Evolutionary conservation across 2,888 invertebrate genomes (phyloP).

Genomic region (Eupeodes luniger): DNA sequence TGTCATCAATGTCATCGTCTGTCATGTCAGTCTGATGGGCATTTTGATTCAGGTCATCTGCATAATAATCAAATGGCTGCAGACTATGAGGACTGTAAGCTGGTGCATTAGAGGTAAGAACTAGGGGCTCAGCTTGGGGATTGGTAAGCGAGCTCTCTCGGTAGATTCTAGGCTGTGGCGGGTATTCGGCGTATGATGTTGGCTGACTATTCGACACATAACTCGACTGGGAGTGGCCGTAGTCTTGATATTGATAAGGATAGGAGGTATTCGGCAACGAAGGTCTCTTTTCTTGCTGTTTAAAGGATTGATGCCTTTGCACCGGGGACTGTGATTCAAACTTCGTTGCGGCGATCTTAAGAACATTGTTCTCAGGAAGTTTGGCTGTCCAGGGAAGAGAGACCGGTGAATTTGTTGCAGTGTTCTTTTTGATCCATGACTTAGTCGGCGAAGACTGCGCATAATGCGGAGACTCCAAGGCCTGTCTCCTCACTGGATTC

Average conservation of each 20-base stretch:
- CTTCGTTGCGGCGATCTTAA: slow-evolving; percentile 85
- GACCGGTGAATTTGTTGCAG: slow-evolving; percentile 80
- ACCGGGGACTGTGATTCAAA: slow-evolving; percentile 84
- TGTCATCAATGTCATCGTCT: slow-evolving; percentile 82
- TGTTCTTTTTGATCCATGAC: slow-evolving; percentile 77
- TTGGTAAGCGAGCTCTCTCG: slow-evolving; percentile 81
- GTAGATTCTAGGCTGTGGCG: slow-evolving; percentile 42
- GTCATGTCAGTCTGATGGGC: slow-evolving; percentile 78
- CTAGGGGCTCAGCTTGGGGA: slow-evolving; percentile 82
- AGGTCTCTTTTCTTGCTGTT: slow-evolving; percentile 81
- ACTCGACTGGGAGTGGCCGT: slow-evolving; percentile 49
- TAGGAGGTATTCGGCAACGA: slow-evolving; percentile 83
- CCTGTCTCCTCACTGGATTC: slow-evolving; percentile 52
- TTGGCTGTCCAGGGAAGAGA: slow-evolving; percentile 85
- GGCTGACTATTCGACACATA: slow-evolving; percentile 65
- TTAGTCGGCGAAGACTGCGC: slow-evolving; percentile 79
- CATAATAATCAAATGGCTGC: slow-evolving; percentile 77
- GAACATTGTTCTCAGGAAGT: slow-evolving; percentile 84
- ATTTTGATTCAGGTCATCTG: slow-evolving; percentile 66
- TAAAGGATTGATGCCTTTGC: slow-evolving; percentile 82
- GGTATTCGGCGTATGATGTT: slow-evolving; percentile 79
- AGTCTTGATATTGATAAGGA: slow-evolving; percentile 77
- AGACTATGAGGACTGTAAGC: slow-evolving; percentile 77
- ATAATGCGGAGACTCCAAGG: slow-evolving; percentile 72
- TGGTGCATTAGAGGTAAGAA: slow-evolving; percentile 81